Evolutionary conservation across 2,888 invertebrate species (phyloP).

Genomic region (Psococerastis gibbosa): DNA sequence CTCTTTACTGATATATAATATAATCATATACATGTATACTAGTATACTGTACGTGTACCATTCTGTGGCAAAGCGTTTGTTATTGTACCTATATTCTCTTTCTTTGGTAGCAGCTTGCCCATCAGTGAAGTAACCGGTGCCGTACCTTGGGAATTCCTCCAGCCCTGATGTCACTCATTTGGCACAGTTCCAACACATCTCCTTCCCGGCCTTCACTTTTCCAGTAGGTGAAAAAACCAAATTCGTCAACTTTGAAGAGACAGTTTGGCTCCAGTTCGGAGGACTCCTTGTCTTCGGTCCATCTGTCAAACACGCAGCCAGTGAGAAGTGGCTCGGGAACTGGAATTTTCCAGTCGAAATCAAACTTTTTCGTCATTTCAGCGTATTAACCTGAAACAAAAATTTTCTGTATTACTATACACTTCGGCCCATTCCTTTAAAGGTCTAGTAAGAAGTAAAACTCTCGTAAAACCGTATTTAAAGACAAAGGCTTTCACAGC

Average conservation of each 20-base stretch:
- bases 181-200: slow-evolving; percentile 93
- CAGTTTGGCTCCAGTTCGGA: slow-evolving; percentile 76
- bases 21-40: too few species aligned
- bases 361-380: slow-evolving; percentile 91
- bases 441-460: too few species aligned
- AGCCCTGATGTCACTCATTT: slow-evolving; percentile 91
- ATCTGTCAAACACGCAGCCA: slow-evolving; percentile 87
- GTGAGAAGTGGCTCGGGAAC: slow-evolving; percentile 70
- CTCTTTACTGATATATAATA: too few species aligned
- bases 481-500: too few species aligned
- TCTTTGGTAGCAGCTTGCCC: too few species aligned
- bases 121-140: slow-evolving; percentile 17
- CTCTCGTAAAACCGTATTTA: too few species aligned
- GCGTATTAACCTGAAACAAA: too few species aligned
- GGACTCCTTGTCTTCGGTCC: slow-evolving; percentile 95
- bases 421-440: too few species aligned
- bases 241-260: slow-evolving; percentile 86
- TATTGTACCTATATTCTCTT: too few species aligned
- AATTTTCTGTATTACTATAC: too few species aligned
- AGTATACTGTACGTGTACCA: neutral
- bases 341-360: slow-evolving; percentile 95
- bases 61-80: too few species aligned
- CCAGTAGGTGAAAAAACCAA: slow-evolving; percentile 97
- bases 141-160: slow-evolving; percentile 82
- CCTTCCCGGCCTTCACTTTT: slow-evolving; percentile 96